A percentile compares a stretch with the other conserved stretches of the same genome.
These are phyloP conservation scores for Cinclus cinclus DNA, from an alignment of 2,113 vertebrate species.

Conservation along the genomic window DNA sequence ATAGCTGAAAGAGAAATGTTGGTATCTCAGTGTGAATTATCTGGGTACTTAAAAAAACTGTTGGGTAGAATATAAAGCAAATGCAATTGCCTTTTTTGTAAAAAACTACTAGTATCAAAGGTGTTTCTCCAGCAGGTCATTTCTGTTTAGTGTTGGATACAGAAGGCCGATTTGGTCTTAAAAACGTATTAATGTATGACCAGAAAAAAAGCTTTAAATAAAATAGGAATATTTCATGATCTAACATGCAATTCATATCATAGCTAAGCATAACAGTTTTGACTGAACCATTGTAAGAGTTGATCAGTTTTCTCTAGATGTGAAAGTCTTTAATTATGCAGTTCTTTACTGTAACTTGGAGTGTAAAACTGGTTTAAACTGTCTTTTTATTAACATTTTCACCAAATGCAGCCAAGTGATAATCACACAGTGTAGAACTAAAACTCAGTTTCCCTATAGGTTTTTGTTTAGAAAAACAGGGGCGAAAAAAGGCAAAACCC, in stretches of 20 bases:
- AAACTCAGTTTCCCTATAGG: background rate
- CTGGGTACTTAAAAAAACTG: background rate
- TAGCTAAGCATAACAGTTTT: background rate
- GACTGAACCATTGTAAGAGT: background rate
- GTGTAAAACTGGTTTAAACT: background rate
- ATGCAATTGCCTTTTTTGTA: background rate
- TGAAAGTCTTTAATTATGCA: background rate
- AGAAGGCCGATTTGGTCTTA: background rate
- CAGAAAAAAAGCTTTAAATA: background rate
- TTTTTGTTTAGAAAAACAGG: background rate
- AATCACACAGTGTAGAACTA: background rate
- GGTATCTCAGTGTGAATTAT: background rate
- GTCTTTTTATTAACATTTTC: background rate
- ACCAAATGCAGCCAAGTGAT: background rate
- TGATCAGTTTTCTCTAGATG: background rate
- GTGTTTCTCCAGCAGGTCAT: background rate
- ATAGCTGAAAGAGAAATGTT: background rate
- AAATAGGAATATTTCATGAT: background rate
- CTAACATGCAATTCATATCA: background rate
- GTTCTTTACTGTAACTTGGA: background rate
- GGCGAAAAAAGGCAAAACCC: background rate
- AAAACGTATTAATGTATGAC: background rate
- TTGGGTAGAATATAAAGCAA: background rate
- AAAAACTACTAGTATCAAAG: background rate
- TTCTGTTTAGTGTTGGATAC: background rate